Evolutionary conservation across 2,888 invertebrate genomes (phyloP).

Genomic region (Graphium colonna): DNA sequence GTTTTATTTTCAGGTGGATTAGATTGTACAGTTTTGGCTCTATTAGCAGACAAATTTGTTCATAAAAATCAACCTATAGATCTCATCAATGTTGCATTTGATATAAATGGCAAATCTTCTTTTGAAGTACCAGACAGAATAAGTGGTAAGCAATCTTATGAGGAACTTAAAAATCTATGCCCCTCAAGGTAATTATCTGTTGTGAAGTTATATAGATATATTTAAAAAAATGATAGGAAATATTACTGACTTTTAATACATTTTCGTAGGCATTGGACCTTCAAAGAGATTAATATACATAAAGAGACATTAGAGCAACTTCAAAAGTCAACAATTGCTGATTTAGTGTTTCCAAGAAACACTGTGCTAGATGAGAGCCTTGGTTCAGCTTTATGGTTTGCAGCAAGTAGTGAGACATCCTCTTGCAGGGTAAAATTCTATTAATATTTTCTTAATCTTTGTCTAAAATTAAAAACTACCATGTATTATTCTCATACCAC

Average conservation of each 20-base stretch:
- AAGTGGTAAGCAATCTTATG: conserved; percentile 85
- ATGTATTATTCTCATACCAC: too few relatives aligned
- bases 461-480: too few relatives aligned
- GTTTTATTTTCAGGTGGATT: conserved; percentile 97
- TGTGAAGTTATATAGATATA: background rate
- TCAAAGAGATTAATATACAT: conserved; percentile 88
- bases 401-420: conserved; percentile 85
- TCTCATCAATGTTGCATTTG: conserved; percentile 96
- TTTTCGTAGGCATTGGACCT: conserved; percentile 87
- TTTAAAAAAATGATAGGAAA: too few relatives aligned
- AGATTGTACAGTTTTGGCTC: conserved; percentile 95
- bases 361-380: conserved; percentile 97
- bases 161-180: conserved; percentile 84
- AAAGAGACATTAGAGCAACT: conserved; percentile 81
- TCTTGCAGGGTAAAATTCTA: conserved; percentile 78
- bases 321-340: conserved; percentile 81
- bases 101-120: conserved; percentile 58
- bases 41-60: conserved; percentile 86
- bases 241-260: background rate
- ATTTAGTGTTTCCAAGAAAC: conserved; percentile 91
- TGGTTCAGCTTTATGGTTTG: conserved; percentile 98
- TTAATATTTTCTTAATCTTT: background rate
- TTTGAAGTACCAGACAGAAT: conserved; percentile 91
- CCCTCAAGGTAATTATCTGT: conserved; percentile 71
- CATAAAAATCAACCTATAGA: conserved; percentile 87